Percentiles rank a stretch among this genome's conserved stretches.
Evolutionary conservation across 2,113 vertebrate genomes (phyloP).

Genomic region (Aspiorhynchus laticeps): DNA sequence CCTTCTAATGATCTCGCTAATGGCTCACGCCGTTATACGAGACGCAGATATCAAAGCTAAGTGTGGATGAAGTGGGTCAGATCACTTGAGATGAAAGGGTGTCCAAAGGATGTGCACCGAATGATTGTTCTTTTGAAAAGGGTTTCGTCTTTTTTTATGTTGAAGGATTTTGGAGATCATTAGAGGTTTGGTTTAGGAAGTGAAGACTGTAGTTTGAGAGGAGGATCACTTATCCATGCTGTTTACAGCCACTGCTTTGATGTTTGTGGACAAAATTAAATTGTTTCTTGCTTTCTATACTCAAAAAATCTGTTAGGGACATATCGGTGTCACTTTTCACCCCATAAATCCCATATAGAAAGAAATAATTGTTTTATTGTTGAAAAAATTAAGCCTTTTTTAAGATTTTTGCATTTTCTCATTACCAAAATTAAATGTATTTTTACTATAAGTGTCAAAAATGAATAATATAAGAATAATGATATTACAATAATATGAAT

Average conservation of each 20-base stretch:
- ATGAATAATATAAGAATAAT: background rate
- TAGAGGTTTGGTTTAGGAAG: background rate
- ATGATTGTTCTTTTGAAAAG: background rate
- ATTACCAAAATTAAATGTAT: background rate
- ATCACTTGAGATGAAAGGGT: conserved; percentile 13
- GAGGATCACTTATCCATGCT: background rate
- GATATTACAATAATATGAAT: background rate
- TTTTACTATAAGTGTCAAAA: background rate
- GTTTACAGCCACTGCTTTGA: background rate
- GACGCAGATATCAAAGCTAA: background rate
- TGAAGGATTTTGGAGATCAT: background rate
- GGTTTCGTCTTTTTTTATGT: background rate
- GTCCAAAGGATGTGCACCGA: background rate
- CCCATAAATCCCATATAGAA: no score
- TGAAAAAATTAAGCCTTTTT: background rate
- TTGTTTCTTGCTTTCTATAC: background rate
- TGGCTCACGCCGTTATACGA: background rate
- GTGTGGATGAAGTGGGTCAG: background rate
- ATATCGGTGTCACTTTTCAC: background rate
- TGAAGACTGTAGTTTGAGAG: background rate
- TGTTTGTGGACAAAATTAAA: background rate
- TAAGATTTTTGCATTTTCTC: background rate
- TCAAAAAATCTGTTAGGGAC: background rate
- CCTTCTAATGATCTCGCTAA: background rate
- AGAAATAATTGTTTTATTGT: background rate